Conservation (phyloP, 2,113 vertebrate genomes). For the Cinclus mexicanus region DNA sequence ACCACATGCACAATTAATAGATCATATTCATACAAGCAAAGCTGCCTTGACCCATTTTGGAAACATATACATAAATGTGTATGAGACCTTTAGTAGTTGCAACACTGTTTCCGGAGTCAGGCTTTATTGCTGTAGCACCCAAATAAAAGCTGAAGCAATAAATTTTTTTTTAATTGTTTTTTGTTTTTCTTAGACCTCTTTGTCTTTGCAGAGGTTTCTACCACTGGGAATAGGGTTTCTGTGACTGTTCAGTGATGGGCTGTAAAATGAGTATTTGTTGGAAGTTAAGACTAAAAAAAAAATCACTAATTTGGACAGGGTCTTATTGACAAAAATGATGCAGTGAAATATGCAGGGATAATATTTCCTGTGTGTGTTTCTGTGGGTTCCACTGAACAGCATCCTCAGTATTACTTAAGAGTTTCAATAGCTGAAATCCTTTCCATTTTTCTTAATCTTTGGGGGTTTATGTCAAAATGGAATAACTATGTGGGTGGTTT, state of each 20-base stretch:
- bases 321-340: not conserved
- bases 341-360: not conserved
- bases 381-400: not conserved
- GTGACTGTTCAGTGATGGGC: not conserved
- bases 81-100: not conserved
- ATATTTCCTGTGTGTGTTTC: not conserved
- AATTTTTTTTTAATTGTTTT: not conserved
- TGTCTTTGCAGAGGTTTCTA: not conserved
- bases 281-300: not conserved
- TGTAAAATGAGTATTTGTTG: not conserved
- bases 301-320: not conserved
- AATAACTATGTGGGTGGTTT: not conserved
- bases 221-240: not conserved
- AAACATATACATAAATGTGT: not conserved
- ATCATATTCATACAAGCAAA: not conserved
- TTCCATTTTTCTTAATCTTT: not conserved
- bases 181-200: not conserved
- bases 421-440: not conserved
- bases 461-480: not conserved
- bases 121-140: not conserved
- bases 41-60: not conserved
- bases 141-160: not conserved
- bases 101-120: not conserved
- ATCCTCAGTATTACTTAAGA: not conserved
- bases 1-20: not conserved